Base-by-base conservation (phyloP, 2,797 vertebrate species). In the Ambastaia sidthimunki region DNA sequence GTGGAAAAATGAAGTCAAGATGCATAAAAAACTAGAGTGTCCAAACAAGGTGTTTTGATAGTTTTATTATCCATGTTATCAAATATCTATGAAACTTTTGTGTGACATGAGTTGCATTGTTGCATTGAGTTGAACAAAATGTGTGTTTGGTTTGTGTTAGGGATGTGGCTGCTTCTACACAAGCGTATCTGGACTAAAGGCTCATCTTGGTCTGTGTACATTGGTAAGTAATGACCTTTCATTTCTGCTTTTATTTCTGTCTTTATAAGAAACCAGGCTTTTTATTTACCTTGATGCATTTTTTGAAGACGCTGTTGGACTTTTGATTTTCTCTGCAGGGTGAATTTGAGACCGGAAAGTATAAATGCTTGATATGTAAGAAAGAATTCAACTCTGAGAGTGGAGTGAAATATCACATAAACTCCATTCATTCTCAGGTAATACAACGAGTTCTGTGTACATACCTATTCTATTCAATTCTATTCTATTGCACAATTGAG, bases 331-430 rank as follows among this genome's bases (percentile, higher is more conserved):
- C 16, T 52, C 86, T 87, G 71, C 87, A 98, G 97, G 97, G 97
- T 0, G 96, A 95, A 85, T 98, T 97, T 83, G 95, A 96, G 83
- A 96, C 94, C 78, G 97, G 96, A 85, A 98, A 97, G 89, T 98
- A 98, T 89, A 93, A 93, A 84, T 98, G 97, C 88, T 93, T 98
- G 63, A 93, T 98, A 82, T 98, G 97, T 88, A 94, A 94, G 70
- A 98, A 98, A 83, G 97, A 98, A 88, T 98, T 98, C 85, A 92
- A 95, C 85, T 98, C 97, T 0, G 97, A 98, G 88, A 98, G 97
- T 52, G 97, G 97, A 16, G 97, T 98, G 83, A 98, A 98, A 81
- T 98, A 98, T 86, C 97, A 98, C 90, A 98, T 98, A 91, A 98
- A 96, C 90, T 96, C 95, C 13, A 91, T 97, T 82, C 97, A 98